Conservation (phyloP, 2,113 vertebrate genomes). For the Eonycteris spelaea region DNA sequence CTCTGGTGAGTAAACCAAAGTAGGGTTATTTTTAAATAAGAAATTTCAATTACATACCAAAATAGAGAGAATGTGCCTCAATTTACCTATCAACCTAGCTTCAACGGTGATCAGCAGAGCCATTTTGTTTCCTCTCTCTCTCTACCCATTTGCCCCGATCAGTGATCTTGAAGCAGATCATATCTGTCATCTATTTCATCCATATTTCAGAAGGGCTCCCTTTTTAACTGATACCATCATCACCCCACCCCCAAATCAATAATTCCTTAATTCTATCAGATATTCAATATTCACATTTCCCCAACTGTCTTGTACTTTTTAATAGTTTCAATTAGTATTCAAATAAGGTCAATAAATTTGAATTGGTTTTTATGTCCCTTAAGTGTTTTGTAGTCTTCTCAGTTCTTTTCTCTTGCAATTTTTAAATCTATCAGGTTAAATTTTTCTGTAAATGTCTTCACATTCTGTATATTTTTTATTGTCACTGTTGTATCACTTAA, state of each 20-base stretch:
- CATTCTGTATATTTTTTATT: neutral
- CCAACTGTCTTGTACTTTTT: neutral
- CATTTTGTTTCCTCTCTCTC: neutral
- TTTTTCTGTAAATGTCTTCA: neutral
- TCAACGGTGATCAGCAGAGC: neutral
- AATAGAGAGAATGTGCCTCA: neutral
- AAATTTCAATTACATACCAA: neutral
- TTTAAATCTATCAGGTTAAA: neutral
- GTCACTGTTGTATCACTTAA: neutral
- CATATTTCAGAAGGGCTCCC: neutral
- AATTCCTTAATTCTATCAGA: neutral
- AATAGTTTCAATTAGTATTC: neutral
- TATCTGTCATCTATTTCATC: neutral
- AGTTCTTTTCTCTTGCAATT: neutral
- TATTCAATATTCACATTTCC: neutral
- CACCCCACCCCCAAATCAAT: neutral
- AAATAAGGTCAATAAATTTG: neutral
- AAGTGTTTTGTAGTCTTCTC: neutral
- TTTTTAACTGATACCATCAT: neutral
- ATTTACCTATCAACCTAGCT: neutral
- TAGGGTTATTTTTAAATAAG: neutral
- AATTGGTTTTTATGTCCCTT: neutral
- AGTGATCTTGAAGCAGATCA: neutral
- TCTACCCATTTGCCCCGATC: neutral
- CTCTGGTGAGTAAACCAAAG: neutral